Percentiles rank a stretch among this genome's conserved stretches.
phyloP scores from a whole-genome alignment of 1,140 invertebrate species.

The Spodoptera litura region DNA sequence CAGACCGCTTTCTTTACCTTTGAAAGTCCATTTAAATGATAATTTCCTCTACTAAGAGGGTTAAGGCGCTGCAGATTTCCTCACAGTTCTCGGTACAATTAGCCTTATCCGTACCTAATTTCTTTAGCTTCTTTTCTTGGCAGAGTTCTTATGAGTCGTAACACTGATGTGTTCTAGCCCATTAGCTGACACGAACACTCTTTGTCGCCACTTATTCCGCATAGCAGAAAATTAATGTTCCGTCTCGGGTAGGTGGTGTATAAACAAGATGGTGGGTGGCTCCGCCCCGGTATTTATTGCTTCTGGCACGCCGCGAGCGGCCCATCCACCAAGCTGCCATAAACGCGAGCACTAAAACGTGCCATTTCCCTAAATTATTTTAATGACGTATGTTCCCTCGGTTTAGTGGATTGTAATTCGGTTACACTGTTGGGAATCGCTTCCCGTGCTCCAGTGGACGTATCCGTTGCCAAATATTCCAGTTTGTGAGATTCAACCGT shows the following conservation, averaged over 20 bases:
- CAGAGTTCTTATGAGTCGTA: slow-evolving; percentile 60
- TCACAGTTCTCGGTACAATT: slow-evolving; percentile 43
- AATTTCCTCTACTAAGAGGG: slow-evolving; percentile 50
- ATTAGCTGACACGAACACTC: slow-evolving; percentile 68
- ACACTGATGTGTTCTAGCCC: slow-evolving; percentile 65
- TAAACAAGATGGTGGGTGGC: slow-evolving; percentile 72
- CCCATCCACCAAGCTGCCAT: slow-evolving; percentile 60
- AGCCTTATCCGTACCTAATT: slow-evolving; percentile 35
- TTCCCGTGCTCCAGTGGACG: slow-evolving; percentile 52
- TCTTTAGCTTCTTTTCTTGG: slow-evolving; percentile 54
- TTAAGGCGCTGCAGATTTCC: slow-evolving; percentile 47
- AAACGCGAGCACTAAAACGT: slow-evolving; percentile 71
- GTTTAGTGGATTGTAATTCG: slow-evolving; percentile 65
- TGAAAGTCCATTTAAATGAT: slow-evolving; percentile 55
- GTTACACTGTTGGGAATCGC: slow-evolving; percentile 62
- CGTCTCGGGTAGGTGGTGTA: slow-evolving; percentile 64
- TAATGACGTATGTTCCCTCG: slow-evolving; percentile 69
- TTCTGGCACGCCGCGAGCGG: slow-evolving; percentile 61
- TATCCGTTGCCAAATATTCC: slow-evolving; percentile 64
- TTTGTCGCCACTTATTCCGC: slow-evolving; percentile 69
- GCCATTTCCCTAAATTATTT: slow-evolving; percentile 76
- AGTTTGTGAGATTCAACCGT: slow-evolving; percentile 51
- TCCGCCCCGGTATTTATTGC: slow-evolving; percentile 69
- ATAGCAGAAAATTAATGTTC: slow-evolving; percentile 70
- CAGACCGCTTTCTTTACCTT: slow-evolving; percentile 51